Evolutionary conservation across 1,140 invertebrate species (phyloP).

Genomic region (Pinna nobilis): DNA sequence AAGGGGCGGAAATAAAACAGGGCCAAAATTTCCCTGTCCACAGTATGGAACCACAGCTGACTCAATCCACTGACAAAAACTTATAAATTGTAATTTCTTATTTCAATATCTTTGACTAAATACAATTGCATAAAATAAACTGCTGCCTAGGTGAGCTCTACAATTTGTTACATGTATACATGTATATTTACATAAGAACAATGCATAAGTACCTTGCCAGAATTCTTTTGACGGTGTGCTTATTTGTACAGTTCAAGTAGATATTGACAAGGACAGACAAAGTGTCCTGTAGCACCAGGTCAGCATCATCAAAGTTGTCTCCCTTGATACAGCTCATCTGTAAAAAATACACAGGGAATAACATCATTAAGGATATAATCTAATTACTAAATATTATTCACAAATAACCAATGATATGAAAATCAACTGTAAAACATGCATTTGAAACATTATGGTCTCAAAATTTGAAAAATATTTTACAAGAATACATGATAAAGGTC

Average conservation of each 20-base stretch:
- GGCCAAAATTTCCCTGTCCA: too few relatives aligned
- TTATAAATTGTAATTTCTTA: neutral
- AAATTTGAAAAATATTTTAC: too few relatives aligned
- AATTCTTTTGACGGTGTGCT: slow-evolving; percentile 28
- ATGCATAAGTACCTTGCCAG: slow-evolving; percentile 31
- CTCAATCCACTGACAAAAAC: neutral
- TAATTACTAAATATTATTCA: too few relatives aligned
- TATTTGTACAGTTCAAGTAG: slow-evolving; percentile 24
- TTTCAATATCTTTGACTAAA: neutral
- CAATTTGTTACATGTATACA: neutral
- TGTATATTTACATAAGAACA: neutral
- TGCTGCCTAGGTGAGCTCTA: neutral
- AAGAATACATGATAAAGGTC: too few relatives aligned
- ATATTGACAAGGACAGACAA: slow-evolving; percentile 27
- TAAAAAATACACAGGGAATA: too few relatives aligned
- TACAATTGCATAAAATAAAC: neutral
- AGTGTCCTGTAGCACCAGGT: neutral
- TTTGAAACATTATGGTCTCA: neutral
- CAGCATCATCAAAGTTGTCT: too few relatives aligned
- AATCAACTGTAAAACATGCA: neutral
- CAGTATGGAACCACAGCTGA: neutral
- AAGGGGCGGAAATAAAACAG: too few relatives aligned
- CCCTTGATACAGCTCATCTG: too few relatives aligned
- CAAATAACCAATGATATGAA: neutral
- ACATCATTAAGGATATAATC: too few relatives aligned